A percentile compares a stretch with the other conserved stretches of the same genome.
These are phyloP conservation scores for Caenorhabditis doughertyi DNA, from an alignment of 2,888 invertebrate species.

Conservation along the genomic window DNA sequence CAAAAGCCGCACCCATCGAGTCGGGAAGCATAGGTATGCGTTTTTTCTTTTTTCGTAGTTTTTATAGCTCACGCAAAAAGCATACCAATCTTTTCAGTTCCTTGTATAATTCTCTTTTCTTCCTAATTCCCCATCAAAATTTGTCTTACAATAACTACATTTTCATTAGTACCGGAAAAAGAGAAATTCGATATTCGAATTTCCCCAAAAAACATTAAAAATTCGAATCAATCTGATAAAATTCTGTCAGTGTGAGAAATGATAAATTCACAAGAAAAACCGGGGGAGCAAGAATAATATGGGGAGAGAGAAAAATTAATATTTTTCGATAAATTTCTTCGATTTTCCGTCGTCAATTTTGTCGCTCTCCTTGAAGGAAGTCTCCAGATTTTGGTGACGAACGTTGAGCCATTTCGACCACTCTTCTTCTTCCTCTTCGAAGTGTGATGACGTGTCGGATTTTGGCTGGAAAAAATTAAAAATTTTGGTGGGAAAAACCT, in stretches of 20 bases:
- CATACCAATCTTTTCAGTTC: no score
- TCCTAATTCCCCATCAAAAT: no score
- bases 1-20: no score
- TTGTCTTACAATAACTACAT: no score
- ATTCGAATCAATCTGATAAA: neutral
- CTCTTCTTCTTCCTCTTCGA: conserved; percentile 37
- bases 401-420: conserved; percentile 31
- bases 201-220: no score
- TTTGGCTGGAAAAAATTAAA: neutral
- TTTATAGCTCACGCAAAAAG: no score
- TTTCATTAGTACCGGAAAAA: neutral
- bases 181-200: no score
- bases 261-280: neutral
- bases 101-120: no score
- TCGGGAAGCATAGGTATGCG: no score
- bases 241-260: neutral
- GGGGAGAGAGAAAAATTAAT: conserved; percentile 11
- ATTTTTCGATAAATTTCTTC: conserved; percentile 20
- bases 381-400: neutral
- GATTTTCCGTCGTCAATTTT: conserved; percentile 5
- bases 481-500: neutral
- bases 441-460: neutral
- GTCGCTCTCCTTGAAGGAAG: neutral
- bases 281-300: neutral
- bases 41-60: no score